Evolutionary conservation across 2,113 vertebrate species (phyloP).

Genomic region (Tetrax tetrax): DNA sequence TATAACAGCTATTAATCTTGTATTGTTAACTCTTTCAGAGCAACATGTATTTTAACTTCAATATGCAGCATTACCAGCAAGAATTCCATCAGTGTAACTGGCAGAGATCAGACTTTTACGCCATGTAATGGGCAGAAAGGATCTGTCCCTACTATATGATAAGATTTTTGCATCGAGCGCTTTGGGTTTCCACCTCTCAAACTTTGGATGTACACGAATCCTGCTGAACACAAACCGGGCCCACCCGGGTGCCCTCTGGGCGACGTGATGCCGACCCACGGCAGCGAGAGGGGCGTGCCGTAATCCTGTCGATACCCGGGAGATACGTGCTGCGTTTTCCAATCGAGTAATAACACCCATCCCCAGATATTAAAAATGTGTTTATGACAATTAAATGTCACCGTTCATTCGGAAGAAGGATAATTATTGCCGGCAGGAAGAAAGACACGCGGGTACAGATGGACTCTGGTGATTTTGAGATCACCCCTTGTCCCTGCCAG

Average conservation of each 20-base stretch:
- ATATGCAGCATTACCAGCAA: neutral
- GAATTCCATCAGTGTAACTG: neutral
- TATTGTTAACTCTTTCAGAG: neutral
- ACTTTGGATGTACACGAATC: fast-evolving
- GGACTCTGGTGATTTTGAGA: neutral
- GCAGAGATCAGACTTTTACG: neutral
- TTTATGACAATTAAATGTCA: conserved; percentile 46
- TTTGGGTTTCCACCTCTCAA: neutral
- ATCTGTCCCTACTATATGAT: neutral
- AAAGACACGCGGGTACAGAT: neutral
- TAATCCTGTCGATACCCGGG: neutral
- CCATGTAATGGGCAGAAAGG: neutral
- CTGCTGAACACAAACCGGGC: neutral
- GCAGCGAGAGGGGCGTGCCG: fast-evolving
- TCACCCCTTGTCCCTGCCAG: neutral
- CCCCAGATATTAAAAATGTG: neutral
- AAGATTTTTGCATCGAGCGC: neutral
- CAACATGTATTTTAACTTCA: neutral
- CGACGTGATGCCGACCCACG: fast-evolving
- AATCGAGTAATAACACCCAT: neutral
- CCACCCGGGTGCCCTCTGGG: neutral
- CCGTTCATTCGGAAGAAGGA: neutral
- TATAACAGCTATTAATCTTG: conserved; percentile 7
- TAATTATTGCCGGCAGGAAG: neutral
- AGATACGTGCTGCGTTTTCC: neutral